Base-by-base conservation (phyloP, 2,113 vertebrate genomes). In the Hystrix brachyura region DNA sequence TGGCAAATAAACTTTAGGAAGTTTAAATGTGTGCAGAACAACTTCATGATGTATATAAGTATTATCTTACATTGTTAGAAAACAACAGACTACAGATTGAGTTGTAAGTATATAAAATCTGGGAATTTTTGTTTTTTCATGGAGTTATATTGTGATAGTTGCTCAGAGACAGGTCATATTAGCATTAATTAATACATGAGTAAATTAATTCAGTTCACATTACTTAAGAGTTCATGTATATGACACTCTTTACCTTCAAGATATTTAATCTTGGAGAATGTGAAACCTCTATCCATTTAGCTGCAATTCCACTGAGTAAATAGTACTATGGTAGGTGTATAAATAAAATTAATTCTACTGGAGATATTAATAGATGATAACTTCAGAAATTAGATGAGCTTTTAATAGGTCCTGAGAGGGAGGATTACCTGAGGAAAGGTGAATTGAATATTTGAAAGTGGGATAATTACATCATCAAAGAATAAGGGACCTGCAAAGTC, bases 321-420 rank as follows among this genome's bases (percentile, higher is more conserved):
- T 51, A 7, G 74, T 51, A 85, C 12, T 79, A 10, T 80, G 21
- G 9, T 79, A 86, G 34, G 17, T 65, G 0, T 65, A 55, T 86
- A 57, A 91, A 34, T 72, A 94, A 72, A 93, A 83, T 59, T 88
- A 71, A 78, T 86, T 96, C 60, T 94, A 7, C 1, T 76, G 25
- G 8, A 84, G 10, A 89, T 88, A 93, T 60, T 13, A 88, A 81
- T 91, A 81, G 7, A 17, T 8, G 55, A 87, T 79, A 71, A 72
- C 10, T 76, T 87, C 14, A 74, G 25, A 80, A 91, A 74, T 60
- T 48, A 74, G 5, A 67, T 87, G 9, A 76, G 3, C 11, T 32
- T 80, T 59, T 89, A 83, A 71, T 71, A 95, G 25, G 1, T 53
- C 46, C 94, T 91, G 8, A 91, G n/a, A 69, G 14, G 74, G 4